phyloP scores from a whole-genome alignment of 2,888 invertebrate genomes.

The Chaetoderma sp. region DNA sequence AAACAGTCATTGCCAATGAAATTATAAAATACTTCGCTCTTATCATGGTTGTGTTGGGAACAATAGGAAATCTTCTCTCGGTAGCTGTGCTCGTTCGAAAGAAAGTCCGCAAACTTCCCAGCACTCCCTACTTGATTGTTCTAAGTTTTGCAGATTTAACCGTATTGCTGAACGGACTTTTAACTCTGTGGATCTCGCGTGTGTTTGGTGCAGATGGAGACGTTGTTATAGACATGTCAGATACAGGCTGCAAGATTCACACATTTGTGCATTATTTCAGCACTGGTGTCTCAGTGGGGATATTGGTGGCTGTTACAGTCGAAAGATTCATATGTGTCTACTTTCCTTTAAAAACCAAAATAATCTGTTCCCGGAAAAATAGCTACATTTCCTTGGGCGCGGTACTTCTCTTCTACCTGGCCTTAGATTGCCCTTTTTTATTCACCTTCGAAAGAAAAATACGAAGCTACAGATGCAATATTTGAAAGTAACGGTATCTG shows the following conservation, averaged over 20 bases:
- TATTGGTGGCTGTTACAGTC: conserved; percentile 1
- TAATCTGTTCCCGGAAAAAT: neutral
- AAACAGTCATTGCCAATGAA: too few species aligned
- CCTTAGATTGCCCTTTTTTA: neutral
- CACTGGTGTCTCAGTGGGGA: neutral
- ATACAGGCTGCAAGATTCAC: conserved; percentile 4
- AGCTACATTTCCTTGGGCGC: neutral
- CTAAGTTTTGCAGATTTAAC: neutral
- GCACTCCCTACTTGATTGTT: neutral
- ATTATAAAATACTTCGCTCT: too few species aligned
- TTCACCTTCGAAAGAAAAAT: too few species aligned
- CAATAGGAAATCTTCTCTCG: neutral
- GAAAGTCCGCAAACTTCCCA: conserved; percentile 1
- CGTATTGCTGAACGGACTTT: neutral
- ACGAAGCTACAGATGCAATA: too few species aligned
- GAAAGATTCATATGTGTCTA: neutral
- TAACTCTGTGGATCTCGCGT: neutral
- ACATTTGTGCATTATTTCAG: neutral
- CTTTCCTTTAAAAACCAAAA: neutral
- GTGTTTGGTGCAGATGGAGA: neutral
- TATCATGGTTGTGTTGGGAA: neutral
- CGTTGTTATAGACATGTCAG: neutral
- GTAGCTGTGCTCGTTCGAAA: neutral
- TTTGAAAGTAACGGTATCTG: neutral
- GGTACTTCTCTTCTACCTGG: neutral